Conservation (phyloP, 2,797 vertebrate genomes). For the Takifugu rubripes region DNA sequence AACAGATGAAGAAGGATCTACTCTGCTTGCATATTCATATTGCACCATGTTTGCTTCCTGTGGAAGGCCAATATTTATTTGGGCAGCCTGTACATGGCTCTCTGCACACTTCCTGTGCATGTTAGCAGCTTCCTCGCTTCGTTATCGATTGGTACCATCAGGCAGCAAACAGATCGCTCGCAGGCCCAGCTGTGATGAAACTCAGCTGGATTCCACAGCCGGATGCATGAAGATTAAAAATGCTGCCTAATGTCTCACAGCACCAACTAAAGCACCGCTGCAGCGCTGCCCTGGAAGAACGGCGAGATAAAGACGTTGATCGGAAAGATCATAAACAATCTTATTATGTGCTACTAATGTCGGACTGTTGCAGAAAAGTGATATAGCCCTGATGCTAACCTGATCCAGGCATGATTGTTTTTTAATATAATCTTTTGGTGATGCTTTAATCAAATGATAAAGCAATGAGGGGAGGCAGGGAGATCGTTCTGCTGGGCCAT, state of each 20-base stretch:
- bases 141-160: slow-evolving; percentile 49
- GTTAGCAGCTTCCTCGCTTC: slow-evolving; percentile 14
- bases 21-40: too few species aligned
- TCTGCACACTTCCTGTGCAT: slow-evolving; percentile 45
- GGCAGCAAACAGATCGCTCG: slow-evolving; percentile 12
- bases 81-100: slow-evolving; percentile 36
- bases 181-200: slow-evolving; percentile 1
- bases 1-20: too few species aligned
- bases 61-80: slow-evolving; percentile 41
- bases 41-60: neutral
- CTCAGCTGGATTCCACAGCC: neutral
- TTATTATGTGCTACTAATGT: slow-evolving; percentile 37
- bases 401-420: slow-evolving; percentile 23
- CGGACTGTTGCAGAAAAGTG: neutral
- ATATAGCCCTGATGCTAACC: too few species aligned
- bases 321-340: slow-evolving; percentile 30
- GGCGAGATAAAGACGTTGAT: slow-evolving; percentile 37
- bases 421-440: slow-evolving; percentile 33
- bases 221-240: neutral
- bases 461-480: slow-evolving; percentile 11
- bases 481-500: slow-evolving; percentile 31
- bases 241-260: neutral
- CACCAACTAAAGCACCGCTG: neutral
- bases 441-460: slow-evolving; percentile 19
- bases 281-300: slow-evolving; percentile 7